phyloP scores from a whole-genome alignment of 1,140 invertebrate genomes.

The Oscheius sp. region DNA sequence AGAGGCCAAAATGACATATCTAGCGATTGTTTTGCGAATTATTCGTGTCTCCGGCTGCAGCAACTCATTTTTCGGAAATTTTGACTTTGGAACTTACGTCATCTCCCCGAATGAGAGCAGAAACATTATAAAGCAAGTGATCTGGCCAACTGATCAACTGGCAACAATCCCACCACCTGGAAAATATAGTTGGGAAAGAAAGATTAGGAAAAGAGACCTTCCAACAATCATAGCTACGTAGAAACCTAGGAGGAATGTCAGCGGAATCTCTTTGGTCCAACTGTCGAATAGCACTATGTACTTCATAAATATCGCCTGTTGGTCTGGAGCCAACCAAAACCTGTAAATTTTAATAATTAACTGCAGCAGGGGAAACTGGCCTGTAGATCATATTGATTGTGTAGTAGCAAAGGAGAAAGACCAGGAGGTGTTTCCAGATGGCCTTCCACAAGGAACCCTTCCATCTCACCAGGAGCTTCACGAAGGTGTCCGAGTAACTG shows the following conservation, averaged over 20 bases:
- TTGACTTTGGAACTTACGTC: slow-evolving; percentile 29
- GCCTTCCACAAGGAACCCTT: slow-evolving; percentile 48
- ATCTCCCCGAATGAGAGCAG: slow-evolving; percentile 40
- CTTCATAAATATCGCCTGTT: slow-evolving; percentile 36
- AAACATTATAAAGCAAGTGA: slow-evolving; percentile 40
- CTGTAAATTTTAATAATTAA: slow-evolving; percentile 19
- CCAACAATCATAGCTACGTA: slow-evolving; percentile 55
- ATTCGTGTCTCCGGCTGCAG: slow-evolving; percentile 43
- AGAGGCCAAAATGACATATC: slow-evolving; percentile 42
- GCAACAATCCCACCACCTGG: slow-evolving; percentile 54
- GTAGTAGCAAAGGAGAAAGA: slow-evolving; percentile 45
- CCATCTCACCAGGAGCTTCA: slow-evolving; percentile 47
- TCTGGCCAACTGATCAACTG: slow-evolving; percentile 47
- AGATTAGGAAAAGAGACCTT: slow-evolving; percentile 7
- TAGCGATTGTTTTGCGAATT: slow-evolving; percentile 43
- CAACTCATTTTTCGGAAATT: not conserved
- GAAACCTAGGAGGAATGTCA: slow-evolving; percentile 53
- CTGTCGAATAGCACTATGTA: slow-evolving; percentile 43
- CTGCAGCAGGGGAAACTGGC: not conserved
- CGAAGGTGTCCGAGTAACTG: slow-evolving; percentile 43
- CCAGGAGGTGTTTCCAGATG: slow-evolving; percentile 44
- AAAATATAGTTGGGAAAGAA: not conserved
- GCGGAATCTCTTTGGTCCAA: slow-evolving; percentile 48
- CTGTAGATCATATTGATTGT: slow-evolving; percentile 43
- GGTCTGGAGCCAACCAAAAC: slow-evolving; percentile 39